Base-by-base conservation (phyloP, 2,888 invertebrate genomes). In the Macrosoma leucophasiata region DNA sequence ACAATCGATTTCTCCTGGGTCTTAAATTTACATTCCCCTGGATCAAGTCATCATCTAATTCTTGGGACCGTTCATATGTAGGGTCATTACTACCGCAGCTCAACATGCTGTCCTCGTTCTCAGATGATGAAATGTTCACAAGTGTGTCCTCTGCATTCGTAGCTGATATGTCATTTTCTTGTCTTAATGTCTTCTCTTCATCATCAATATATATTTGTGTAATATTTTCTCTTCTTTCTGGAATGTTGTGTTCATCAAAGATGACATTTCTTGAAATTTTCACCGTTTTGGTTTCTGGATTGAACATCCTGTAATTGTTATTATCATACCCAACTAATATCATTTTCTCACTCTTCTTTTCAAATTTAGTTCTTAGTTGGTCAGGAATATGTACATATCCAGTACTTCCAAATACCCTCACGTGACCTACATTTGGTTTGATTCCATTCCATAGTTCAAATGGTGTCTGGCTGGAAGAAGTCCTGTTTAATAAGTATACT, bases 271-370 rank as follows among this genome's bases (percentile, higher is more conserved):
- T 37, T 2, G 43, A 41, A 2, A 54, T 23, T 12, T 4, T 45
- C 2, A 54, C 39, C 17, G 24, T 31, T 9, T 37, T 47, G 12
- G 39, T 50, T 2, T 39, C 29, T 4, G 8, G 1, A 36, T 52
- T 29, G 36, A 32, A 60, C 46, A 60, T 51, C 27, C 51, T 52
- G 15, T 59, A 57, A 8, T 58, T 59, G 3, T 41, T n/a, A n/a
- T n/a, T n/a, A n/a, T n/a, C n/a, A n/a, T n/a, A n/a, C n/a, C n/a
- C n/a, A n/a, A n/a, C n/a, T n/a, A n/a, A n/a, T n/a, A n/a, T 17
- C 29, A 37, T 32, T 15, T 33, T 40, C 12, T 8, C 20, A 31
- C 34, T 37, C 13, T 41, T 41, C 21, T 22, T 19, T n/a, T 32
- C 37, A 6, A 40, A 13, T 9, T 43, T 43, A 11, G n/a, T 46